phyloP scores from a whole-genome alignment of 2,797 vertebrate genomes.

The Chelidonichthys spinosus region DNA sequence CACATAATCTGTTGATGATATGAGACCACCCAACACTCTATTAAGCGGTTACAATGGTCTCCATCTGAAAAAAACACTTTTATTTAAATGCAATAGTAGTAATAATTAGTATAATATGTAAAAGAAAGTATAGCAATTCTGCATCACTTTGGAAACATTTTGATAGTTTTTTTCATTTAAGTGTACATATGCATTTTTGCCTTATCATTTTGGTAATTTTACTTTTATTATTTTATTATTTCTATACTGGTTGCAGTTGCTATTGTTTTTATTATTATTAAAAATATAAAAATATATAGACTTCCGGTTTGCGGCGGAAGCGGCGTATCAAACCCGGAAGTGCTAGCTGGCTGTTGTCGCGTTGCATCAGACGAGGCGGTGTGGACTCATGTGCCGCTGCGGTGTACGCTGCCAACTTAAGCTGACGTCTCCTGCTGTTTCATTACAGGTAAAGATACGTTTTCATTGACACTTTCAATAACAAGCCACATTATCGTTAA shows the following conservation, averaged over 20 bases:
- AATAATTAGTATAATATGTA: not conserved
- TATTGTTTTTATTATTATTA: not conserved
- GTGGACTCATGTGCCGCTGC: constrained; percentile 52
- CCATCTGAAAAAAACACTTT: not conserved
- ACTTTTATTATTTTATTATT: not conserved
- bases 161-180: not conserved
- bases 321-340: constrained; percentile 58
- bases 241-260: not conserved
- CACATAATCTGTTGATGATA: not conserved
- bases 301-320: constrained; percentile 65
- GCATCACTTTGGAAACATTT: not conserved
- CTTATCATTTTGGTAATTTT: not conserved
- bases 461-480: not conserved
- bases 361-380: constrained; percentile 80
- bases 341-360: not conserved
- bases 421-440: constrained; percentile 63
- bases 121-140: not conserved
- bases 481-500: fast-evolving
- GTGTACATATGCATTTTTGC: not conserved
- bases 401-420: constrained; percentile 37
- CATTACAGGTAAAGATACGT: constrained; percentile 68
- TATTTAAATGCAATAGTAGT: not conserved
- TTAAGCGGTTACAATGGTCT: not conserved
- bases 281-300: not conserved
- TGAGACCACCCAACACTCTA: not conserved